Evolutionary conservation across 2,113 vertebrate species (phyloP), one percentile per base, ranked within the genome.

Genomic region (Hylia prasina): DNA sequence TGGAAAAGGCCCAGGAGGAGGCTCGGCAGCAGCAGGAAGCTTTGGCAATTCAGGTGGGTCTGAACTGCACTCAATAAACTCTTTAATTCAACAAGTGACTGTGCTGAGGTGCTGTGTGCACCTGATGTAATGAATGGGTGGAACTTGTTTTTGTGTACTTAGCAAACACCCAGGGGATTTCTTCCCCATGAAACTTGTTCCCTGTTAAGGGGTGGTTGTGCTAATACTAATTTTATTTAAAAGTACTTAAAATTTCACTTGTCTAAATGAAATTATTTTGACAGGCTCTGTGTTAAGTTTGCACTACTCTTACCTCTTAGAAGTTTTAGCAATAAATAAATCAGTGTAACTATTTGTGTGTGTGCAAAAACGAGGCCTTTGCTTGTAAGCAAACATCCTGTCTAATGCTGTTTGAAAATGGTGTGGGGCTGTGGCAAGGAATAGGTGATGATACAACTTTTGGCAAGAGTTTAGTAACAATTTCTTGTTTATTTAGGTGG

Each of bases 1-100:
- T 99, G 44, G 99, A 99, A 85, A 99, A 98, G 92, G 98, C 97
- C 58, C 98, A 99, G 91, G 99, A 99, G 40, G 99, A 99, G 84
- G 98, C 99, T 45, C 98, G 97, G 50, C 98, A 98, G 57, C 99
- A 99, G 12, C 99, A 99, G 88, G 99, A 99, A 87, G 98, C 98
- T 7, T 97, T 99, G 89, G 99, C 97, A 22, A 98, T 99, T 94
- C 99, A 99, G 97, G 99, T 99, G 93, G 87, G 84, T 79, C 31
- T 27, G 57, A 66, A 47, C 11, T 18, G 12, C 48, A 27, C 21
- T 37, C 40, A 58, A 16, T 69, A 50, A 81, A 53, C 24, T 35
- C 65, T 6, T 31, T 23, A 17, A 54, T 50, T 61, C 27, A 75
- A 28, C 24, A 56, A 6, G 11, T 30, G 12, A 10, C 17, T 48